Evolutionary conservation across 2,888 invertebrate genomes (phyloP).

Genomic region (Drosophila pseudotalamancana): DNA sequence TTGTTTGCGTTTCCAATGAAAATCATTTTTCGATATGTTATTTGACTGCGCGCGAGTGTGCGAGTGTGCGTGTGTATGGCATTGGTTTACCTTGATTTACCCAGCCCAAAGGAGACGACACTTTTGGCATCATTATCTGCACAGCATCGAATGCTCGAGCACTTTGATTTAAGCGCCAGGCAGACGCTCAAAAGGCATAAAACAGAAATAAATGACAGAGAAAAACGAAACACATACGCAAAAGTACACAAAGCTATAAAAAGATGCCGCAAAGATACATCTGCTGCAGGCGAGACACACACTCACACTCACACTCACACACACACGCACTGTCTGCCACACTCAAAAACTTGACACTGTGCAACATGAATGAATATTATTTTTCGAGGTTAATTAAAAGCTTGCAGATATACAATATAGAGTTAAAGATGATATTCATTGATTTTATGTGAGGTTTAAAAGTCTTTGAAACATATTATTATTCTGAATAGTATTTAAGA

Average conservation of each 20-base stretch:
- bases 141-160: constrained; percentile 69
- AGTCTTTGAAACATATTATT: no score
- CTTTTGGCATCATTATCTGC: constrained; percentile 79
- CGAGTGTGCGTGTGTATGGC: constrained; percentile 26
- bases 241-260: constrained; percentile 12
- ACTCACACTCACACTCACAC: neutral
- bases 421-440: no score
- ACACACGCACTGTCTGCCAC: neutral
- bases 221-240: constrained; percentile 44
- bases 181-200: constrained; percentile 72
- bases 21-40: constrained; percentile 78
- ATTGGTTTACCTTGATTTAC: constrained; percentile 65
- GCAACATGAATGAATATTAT: constrained; percentile 12
- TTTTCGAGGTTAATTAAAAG: neutral
- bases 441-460: no score
- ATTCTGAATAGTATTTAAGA: no score
- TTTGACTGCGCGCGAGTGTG: constrained; percentile 36
- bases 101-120: constrained; percentile 46
- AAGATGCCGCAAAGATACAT: constrained; percentile 25
- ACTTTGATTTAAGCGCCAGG: constrained; percentile 73
- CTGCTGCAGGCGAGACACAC: constrained; percentile 7
- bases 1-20: constrained; percentile 49
- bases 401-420: neutral
- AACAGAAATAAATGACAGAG: constrained; percentile 68
- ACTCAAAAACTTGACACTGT: constrained; percentile 13